Evolutionary conservation across 2,888 invertebrate species (phyloP), one percentile per base, ranked within the genome.

Genomic region (Eulithis testata): DNA sequence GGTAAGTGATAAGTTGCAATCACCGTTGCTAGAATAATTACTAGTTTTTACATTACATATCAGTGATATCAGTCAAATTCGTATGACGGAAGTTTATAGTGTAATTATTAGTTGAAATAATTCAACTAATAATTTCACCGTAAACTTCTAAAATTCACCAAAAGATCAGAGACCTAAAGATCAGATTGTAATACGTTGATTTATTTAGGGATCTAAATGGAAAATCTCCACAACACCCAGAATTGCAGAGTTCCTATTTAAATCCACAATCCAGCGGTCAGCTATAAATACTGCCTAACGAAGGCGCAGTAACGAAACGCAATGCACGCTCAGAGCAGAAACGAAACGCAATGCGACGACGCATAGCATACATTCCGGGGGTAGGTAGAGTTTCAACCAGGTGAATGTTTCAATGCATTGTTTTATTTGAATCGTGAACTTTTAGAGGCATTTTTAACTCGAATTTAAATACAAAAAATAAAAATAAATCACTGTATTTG

Each of bases 281-380:
- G 60, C 60, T 59, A 63, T 66, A 66, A 66, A 66, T 66, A 66
- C 51, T 57, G 60, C 44, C 45, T 62, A 66, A 66, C 66, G 65
- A 60, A 65, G 65, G 65, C 64, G 47, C 47, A 49, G 49, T 1
- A 54, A 54, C 54, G 49, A 58, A 58, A 55, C 55, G 58, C 49
- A 55, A n/a, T n/a, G 44, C 27, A 43, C 21, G 49, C 51, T 37
- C 53, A 40, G 37, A 11, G 58, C 58, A 59, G 63, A 40, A 64
- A 60, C 64, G 60, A 60, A 64, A 64, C 70, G 70, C 70, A 70
- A 47, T 70, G 70, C 70, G 70, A 60, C 70, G 66, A 68, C 65
- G 68, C 70, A 68, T 70, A 64, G 56, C 63, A 43, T 55, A 66
- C 70, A 64, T 68, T 61, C 69, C 27, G 47, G 36, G 21, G 49